Percentiles rank a stretch among this genome's conserved stretches.
Evolutionary conservation across 2,888 invertebrate species (phyloP).

Genomic region (Macrosiphum euphorbiae): DNA sequence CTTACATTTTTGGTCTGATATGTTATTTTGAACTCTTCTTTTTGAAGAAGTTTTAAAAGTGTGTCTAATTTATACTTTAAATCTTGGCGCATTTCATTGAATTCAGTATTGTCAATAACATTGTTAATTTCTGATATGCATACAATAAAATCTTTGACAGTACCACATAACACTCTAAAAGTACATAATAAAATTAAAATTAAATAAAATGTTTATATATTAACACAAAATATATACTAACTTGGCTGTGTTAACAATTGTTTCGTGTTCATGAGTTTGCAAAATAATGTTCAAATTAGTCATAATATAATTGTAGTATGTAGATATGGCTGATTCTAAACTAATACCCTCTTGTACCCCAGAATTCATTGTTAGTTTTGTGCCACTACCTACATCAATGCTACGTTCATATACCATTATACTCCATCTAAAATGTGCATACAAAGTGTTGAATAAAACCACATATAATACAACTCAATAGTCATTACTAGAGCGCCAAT

Average conservation of each 20-base stretch:
- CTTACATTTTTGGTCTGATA: slow-evolving; percentile 65
- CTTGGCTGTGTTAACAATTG: slow-evolving; percentile 82
- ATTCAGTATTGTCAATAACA: slow-evolving; percentile 75
- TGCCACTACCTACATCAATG: slow-evolving; percentile 73
- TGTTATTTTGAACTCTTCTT: slow-evolving; percentile 67
- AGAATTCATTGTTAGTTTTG: slow-evolving; percentile 66
- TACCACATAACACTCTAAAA: slow-evolving; percentile 79
- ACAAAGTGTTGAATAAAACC: slow-evolving; percentile 4
- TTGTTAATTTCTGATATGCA: slow-evolving; percentile 75
- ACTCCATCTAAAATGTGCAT: slow-evolving; percentile 80
- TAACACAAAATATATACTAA: slow-evolving; percentile 69
- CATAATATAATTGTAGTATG: slow-evolving; percentile 83
- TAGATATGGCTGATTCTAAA: slow-evolving; percentile 73
- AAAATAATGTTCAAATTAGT: slow-evolving; percentile 88
- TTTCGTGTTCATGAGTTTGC: slow-evolving; percentile 82
- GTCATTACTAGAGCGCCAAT: neutral
- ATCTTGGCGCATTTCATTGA: slow-evolving; percentile 79
- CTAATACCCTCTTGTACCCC: slow-evolving; percentile 62
- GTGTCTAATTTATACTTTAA: slow-evolving; percentile 83
- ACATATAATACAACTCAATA: neutral
- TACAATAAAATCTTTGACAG: slow-evolving; percentile 81
- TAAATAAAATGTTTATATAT: neutral
- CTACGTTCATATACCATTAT: slow-evolving; percentile 92
- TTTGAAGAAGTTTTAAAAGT: slow-evolving; percentile 79
- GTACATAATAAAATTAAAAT: slow-evolving; percentile 17